A percentile compares a stretch with the other conserved stretches of the same genome.
Evolutionary conservation across 2,888 invertebrate genomes (phyloP).

Genomic region (Odontocolon sp.): DNA sequence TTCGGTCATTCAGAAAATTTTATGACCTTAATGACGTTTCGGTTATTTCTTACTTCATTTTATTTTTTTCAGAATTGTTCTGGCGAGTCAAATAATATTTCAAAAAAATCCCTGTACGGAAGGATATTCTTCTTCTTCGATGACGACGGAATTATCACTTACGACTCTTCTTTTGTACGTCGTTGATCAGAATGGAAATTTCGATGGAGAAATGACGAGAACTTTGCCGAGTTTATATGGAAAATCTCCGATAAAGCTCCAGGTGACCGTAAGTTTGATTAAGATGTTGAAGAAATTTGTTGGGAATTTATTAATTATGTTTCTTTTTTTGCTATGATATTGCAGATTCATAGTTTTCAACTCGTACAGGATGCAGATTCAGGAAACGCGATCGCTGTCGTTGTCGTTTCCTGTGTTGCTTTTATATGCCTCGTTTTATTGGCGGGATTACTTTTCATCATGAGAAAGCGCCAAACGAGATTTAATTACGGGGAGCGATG

Average conservation of each 20-base stretch:
- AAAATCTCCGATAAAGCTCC: constrained; percentile 67
- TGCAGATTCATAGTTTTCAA: constrained; percentile 75
- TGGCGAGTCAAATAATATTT: constrained; percentile 70
- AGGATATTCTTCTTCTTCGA: constrained; percentile 24
- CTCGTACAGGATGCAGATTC: constrained; percentile 76
- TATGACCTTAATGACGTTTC: no score
- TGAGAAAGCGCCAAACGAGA: constrained; percentile 90
- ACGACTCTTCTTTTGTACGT: constrained; percentile 74
- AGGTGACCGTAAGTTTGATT: constrained; percentile 71
- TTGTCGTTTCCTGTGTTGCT: constrained; percentile 91
- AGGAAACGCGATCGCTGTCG: constrained; percentile 87
- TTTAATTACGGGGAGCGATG: constrained; percentile 93
- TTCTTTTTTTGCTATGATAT: constrained; percentile 31
- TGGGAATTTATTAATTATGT: background rate
- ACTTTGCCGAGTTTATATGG: constrained; percentile 72
- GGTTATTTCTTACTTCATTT: background rate
- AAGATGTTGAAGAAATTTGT: background rate
- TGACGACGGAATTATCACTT: constrained; percentile 62
- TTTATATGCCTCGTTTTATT: constrained; percentile 89
- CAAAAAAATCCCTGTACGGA: constrained; percentile 73
- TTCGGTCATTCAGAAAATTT: background rate
- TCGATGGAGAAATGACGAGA: constrained; percentile 74
- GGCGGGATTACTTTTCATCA: constrained; percentile 89
- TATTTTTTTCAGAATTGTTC: constrained; percentile 68
- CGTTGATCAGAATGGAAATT: constrained; percentile 72